phyloP scores from a whole-genome alignment of 2,888 invertebrate species.

The Dysmachus trigonus region DNA sequence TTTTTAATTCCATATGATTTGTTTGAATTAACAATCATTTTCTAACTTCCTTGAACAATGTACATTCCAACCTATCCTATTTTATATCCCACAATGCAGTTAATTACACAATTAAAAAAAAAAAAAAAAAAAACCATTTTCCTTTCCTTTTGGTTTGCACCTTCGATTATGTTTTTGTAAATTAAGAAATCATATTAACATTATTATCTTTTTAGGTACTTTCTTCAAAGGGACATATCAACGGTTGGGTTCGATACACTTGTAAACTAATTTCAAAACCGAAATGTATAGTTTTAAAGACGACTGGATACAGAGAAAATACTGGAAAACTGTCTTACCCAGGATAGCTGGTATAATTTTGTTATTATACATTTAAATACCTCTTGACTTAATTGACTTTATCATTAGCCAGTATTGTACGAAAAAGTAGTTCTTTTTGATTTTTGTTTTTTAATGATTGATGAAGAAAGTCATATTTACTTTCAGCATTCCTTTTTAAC shows the following conservation, averaged over 20 bases:
- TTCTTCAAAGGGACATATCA: neutral
- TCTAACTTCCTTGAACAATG: neutral
- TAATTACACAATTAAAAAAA: neutral
- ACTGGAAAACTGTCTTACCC: neutral
- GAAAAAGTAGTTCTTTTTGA: conserved; percentile 16
- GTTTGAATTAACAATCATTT: neutral
- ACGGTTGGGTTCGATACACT: neutral
- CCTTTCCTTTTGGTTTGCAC: neutral
- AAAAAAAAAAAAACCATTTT: neutral
- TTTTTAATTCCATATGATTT: conserved; percentile 39
- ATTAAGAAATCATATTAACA: conserved; percentile 1
- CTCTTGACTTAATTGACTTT: neutral
- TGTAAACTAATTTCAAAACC: neutral
- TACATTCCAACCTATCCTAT: neutral
- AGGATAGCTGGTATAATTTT: conserved; percentile 26
- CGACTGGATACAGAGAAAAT: neutral
- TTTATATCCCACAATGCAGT: neutral
- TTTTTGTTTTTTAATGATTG: conserved; percentile 17
- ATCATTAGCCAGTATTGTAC: conserved; percentile 22
- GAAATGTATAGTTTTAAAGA: neutral
- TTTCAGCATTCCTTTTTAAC: conserved; percentile 26
- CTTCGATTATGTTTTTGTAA: neutral
- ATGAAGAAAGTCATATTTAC: neutral
- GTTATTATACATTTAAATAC: neutral
- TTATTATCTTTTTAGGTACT: conserved; percentile 26